Conservation (phyloP, 2,113 vertebrate genomes). For the Pteruthius melanotis region DNA sequence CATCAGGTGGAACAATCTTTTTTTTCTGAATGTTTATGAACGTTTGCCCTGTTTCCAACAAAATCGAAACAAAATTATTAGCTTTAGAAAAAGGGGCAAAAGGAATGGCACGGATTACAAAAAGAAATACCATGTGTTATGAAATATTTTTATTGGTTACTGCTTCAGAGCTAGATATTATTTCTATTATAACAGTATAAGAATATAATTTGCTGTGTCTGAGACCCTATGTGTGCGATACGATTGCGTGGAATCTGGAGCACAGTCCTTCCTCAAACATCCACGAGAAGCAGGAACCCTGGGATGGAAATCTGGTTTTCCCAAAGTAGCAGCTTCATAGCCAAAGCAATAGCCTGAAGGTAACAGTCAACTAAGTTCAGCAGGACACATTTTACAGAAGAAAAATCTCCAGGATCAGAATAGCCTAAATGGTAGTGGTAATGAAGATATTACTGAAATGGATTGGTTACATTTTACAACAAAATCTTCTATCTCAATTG, state of each 20-base stretch:
- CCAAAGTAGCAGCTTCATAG: neutral
- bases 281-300: neutral
- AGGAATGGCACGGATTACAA: neutral
- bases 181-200: neutral
- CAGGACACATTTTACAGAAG: neutral
- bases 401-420: neutral
- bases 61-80: neutral
- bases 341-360: neutral
- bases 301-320: neutral
- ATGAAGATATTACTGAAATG: neutral
- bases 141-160: neutral
- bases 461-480: neutral
- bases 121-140: neutral
- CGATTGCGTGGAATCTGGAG: fast-evolving
- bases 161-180: neutral
- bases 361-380: neutral
- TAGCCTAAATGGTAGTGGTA: neutral
- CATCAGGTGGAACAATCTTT: neutral
- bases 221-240: neutral
- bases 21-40: neutral
- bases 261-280: neutral
- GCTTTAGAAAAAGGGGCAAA: neutral
- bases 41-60: neutral
- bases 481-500: neutral
- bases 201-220: neutral